These are phyloP conservation scores for Creontiades dilutus DNA, from an alignment of 2,888 invertebrate species.

Conservation along the genomic window DNA sequence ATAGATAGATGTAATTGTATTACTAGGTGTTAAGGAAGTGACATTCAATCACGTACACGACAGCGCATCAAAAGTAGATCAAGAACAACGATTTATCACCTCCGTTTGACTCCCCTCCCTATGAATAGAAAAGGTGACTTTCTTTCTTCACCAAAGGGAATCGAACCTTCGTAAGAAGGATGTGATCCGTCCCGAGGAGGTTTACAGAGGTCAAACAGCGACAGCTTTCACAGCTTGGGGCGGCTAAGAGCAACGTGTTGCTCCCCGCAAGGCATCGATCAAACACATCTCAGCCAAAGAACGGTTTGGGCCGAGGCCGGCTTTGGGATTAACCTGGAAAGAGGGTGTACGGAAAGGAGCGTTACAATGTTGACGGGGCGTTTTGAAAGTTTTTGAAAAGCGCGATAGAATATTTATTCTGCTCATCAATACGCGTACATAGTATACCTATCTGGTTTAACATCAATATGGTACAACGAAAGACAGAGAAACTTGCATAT, in stretches of 20 bases:
- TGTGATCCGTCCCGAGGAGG: conserved; percentile 8
- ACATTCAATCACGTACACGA: background rate
- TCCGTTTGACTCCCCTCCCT: background rate
- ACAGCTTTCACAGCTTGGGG: background rate
- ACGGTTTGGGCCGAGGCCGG: background rate
- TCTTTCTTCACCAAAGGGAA: conserved; percentile 20
- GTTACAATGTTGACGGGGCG: no score
- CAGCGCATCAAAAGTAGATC: background rate
- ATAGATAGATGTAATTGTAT: no score
- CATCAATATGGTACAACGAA: no score
- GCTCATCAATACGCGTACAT: no score
- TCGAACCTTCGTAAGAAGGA: conserved; percentile 21
- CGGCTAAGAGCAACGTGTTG: conserved; percentile 13
- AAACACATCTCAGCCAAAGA: background rate
- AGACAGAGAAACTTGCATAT: no score
- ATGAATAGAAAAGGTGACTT: conserved; percentile 10
- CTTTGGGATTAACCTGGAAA: background rate
- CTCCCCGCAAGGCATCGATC: background rate
- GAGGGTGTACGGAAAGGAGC: background rate
- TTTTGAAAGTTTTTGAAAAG: no score
- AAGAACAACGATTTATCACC: background rate
- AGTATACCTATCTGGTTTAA: no score
- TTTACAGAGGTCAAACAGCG: conserved; percentile 26
- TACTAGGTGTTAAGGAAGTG: no score
- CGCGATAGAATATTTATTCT: no score